Percentiles rank a stretch among this genome's conserved stretches.
Conservation (phyloP, 2,797 vertebrate species). For the Danio jaintianensis region DNA sequence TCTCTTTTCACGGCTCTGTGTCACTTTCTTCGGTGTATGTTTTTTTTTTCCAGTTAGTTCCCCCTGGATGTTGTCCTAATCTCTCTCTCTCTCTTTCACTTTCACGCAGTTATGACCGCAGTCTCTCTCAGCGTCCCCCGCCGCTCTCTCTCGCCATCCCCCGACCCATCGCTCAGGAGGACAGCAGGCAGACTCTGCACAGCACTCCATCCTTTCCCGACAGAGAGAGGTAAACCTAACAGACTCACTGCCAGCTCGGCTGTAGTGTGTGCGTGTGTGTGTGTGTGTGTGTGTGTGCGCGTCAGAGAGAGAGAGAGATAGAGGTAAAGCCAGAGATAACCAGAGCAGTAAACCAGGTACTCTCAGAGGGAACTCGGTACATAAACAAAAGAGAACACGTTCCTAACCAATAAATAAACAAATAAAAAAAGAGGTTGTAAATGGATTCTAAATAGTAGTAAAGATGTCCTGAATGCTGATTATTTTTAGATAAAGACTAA, state of each 20-base stretch:
- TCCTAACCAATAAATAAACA: constrained; percentile 18
- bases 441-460: constrained; percentile 5
- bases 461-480: not conserved
- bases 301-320: not conserved
- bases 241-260: not conserved
- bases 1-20: constrained; percentile 17
- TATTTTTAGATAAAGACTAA: not conserved
- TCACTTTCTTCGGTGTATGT: not conserved
- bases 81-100: constrained; percentile 53
- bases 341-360: not conserved
- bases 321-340: not conserved
- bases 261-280: not conserved
- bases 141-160: constrained; percentile 81
- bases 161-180: constrained; percentile 80
- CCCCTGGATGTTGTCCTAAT: constrained; percentile 25
- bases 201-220: constrained; percentile 82
- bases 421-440: not conserved
- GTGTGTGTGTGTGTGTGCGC: constrained; percentile 10
- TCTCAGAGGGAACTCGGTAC: not conserved
- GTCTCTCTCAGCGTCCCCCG: constrained; percentile 81
- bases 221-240: constrained; percentile 80
- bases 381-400: not conserved
- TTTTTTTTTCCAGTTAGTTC: not conserved
- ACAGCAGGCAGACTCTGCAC: constrained; percentile 84
- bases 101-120: constrained; percentile 82